phyloP scores from a whole-genome alignment of 2,797 vertebrate species.

The Sebastes iracundus region DNA sequence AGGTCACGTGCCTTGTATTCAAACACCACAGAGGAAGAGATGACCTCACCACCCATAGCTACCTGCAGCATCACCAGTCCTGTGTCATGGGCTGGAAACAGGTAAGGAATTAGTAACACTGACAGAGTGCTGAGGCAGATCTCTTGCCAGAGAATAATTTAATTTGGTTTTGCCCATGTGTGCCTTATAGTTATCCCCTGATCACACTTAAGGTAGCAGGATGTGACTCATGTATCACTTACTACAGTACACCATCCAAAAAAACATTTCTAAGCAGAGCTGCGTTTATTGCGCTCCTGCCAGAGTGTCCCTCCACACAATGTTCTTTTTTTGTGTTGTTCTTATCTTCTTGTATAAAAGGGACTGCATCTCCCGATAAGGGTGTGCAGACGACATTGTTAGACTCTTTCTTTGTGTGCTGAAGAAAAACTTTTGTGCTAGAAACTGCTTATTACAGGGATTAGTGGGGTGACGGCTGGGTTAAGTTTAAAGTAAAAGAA shows the following conservation, averaged over 20 bases:
- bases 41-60: constrained; percentile 95
- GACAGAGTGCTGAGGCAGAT: neutral
- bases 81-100: constrained; percentile 92
- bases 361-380: constrained; percentile 2
- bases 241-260: neutral
- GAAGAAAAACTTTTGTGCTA: neutral
- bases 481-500: neutral
- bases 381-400: neutral
- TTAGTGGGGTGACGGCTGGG: neutral
- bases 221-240: constrained; percentile 17
- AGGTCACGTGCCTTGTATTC: constrained; percentile 97
- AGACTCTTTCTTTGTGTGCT: neutral
- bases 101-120: neutral
- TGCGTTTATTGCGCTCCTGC: neutral
- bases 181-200: constrained; percentile 2
- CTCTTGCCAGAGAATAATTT: neutral
- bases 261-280: neutral
- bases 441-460: neutral
- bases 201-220: constrained; percentile 11
- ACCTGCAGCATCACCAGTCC: constrained; percentile 98
- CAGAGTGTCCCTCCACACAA: neutral
- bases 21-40: constrained; percentile 98
- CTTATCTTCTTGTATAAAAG: constrained; percentile 8
- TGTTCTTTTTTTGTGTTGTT: neutral
- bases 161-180: neutral